phyloP scores from a whole-genome alignment of 1,140 invertebrate genomes.

The Pogonognathellus flavescens region DNA sequence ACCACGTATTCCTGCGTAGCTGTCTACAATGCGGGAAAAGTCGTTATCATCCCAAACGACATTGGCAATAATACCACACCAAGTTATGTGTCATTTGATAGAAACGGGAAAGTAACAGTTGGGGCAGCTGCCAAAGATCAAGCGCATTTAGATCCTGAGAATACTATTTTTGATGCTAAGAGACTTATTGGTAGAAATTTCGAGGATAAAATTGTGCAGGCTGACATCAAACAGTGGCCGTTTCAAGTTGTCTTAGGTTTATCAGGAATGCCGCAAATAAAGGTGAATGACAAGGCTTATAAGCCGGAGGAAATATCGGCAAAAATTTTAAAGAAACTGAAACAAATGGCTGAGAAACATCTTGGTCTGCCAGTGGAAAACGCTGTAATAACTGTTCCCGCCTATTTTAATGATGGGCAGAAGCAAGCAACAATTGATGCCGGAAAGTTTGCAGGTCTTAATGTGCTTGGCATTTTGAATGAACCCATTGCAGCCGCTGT shows the following conservation, averaged over 20 bases:
- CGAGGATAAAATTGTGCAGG: conserved; percentile 73
- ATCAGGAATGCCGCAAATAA: conserved; percentile 70
- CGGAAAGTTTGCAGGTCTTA: conserved; percentile 72
- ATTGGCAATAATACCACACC: conserved; percentile 92
- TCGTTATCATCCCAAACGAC: conserved; percentile 89
- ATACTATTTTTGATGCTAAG: conserved; percentile 81
- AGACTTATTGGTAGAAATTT: conserved; percentile 75
- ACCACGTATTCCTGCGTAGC: conserved; percentile 86
- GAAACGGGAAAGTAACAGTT: conserved; percentile 86
- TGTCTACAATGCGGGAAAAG: conserved; percentile 85
- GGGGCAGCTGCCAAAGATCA: conserved; percentile 87
- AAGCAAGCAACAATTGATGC: conserved; percentile 75
- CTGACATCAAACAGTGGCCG: conserved; percentile 75
- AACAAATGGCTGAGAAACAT: conserved; percentile 73
- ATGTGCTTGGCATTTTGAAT: conserved; percentile 74
- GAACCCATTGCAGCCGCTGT: conserved; percentile 76
- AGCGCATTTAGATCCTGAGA: conserved; percentile 86
- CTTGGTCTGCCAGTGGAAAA: conserved; percentile 71
- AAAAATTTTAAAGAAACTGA: conserved; percentile 72
- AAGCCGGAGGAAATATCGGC: conserved; percentile 73
- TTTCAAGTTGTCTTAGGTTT: conserved; percentile 71
- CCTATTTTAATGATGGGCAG: conserved; percentile 76
- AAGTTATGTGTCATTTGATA: conserved; percentile 92
- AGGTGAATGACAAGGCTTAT: conserved; percentile 70
- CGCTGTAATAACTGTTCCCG: conserved; percentile 75